Base-by-base conservation (phyloP, 2,888 invertebrate species). In the Pandemis cinnamomeana region DNA sequence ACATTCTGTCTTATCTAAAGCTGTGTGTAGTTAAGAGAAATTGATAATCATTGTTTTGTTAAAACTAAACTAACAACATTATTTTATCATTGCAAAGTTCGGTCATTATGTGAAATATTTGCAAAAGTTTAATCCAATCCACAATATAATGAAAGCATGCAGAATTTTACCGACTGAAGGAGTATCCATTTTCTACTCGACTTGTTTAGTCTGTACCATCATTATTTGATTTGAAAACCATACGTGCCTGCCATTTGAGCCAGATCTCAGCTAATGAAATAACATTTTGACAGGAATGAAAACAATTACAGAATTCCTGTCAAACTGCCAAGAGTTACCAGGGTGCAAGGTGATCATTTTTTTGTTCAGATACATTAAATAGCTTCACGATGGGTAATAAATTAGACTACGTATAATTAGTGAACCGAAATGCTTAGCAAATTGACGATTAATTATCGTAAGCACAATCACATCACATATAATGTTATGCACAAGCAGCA, bases 231-330 rank as follows among this genome's bases (percentile, higher is more conserved):
- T 61, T 61, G 46, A 53, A 67, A 67, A 72, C 20, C 36, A 62
- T 58, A 67, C 44, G 20, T 46, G 11, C 11, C 11, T 13, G 46
- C 55, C 36, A 53, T 63, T 8, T 55, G 20, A 68, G 68, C 72
- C 46, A 46, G 36, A 20, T 20, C 42, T 62, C 27, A 58, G 61
- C n/a, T 15, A 41, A 67, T 72, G 46, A 68, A 72, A 72, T 72
- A 72, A 68, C 46, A 41, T 68, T 63, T 46, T 41, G 63, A 68
- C 55, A 46, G 68, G 46, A 68, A 72, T 72, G 62, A 63, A 72
- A 72, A 68, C 72, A 44, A 67, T 72, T 63, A 55, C 36, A 63
- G 41, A 67, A 68, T 46, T 66, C 42, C 44, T 68, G 68, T 63
- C 72, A 68, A 63, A 48, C 13, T 63, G 67, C 72, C 72, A 72